Evolutionary conservation across 1,140 invertebrate species (phyloP).

Genomic region (Hormaphis cornu): DNA sequence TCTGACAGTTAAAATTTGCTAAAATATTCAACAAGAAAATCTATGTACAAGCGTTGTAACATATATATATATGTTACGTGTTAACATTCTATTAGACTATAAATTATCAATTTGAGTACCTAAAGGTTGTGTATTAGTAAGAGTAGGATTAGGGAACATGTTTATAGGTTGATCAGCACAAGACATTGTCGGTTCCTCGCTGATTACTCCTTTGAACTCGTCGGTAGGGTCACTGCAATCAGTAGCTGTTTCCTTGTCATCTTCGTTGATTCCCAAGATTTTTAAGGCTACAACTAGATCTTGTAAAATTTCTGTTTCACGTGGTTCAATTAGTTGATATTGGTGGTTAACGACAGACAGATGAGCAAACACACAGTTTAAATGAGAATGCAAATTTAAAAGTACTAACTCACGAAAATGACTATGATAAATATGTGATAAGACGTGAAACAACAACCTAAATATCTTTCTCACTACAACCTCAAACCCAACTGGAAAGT

Average conservation of each 20-base stretch:
- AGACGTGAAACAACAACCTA: slow-evolving; percentile 90
- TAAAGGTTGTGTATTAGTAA: slow-evolving; percentile 12
- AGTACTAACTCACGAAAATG: slow-evolving; percentile 92
- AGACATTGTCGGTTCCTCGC: slow-evolving; percentile 17
- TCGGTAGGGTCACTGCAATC: background rate
- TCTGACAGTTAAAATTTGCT: background rate
- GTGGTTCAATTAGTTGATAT: slow-evolving; percentile 86
- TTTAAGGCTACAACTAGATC: slow-evolving; percentile 67
- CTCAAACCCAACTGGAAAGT: slow-evolving; percentile 91
- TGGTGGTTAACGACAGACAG: slow-evolving; percentile 76
- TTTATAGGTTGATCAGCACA: slow-evolving; percentile 18
- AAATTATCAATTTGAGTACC: slow-evolving; percentile 14
- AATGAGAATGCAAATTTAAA: slow-evolving; percentile 83
- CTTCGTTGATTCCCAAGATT: slow-evolving; percentile 35
- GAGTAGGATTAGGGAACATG: slow-evolving; percentile 3
- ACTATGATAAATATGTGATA: slow-evolving; percentile 95
- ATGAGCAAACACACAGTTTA: slow-evolving; percentile 94
- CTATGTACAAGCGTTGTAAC: background rate
- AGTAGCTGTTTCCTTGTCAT: background rate
- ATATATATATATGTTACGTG: background rate
- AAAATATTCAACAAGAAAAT: background rate
- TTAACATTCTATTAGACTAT: slow-evolving; percentile 13
- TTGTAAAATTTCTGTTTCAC: slow-evolving; percentile 88
- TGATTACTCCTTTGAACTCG: background rate
- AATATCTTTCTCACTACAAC: slow-evolving; percentile 91